Conservation (phyloP, 2,888 invertebrate species). For the Trichogramma dendrolimi region DNA sequence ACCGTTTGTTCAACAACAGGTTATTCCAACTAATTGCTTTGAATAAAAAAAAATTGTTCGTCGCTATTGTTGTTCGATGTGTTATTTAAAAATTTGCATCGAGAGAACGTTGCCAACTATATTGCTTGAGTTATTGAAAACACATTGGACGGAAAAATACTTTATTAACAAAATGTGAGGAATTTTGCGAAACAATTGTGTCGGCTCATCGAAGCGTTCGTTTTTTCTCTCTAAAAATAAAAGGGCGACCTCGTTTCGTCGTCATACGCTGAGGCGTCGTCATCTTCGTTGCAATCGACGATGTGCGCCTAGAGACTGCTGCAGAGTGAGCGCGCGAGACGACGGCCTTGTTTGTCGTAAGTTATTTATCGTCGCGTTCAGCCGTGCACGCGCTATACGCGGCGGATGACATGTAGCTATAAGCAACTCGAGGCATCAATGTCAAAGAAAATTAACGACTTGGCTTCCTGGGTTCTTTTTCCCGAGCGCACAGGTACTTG, state of each 20-base stretch:
- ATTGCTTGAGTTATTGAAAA: too few relatives aligned
- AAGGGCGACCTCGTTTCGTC: conserved; percentile 24
- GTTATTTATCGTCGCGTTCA: conserved; percentile 35
- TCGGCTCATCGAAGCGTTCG: too few relatives aligned
- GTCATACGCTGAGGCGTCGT: conserved; percentile 15
- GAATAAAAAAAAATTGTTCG: too few relatives aligned
- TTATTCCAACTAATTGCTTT: too few relatives aligned
- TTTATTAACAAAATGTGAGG: too few relatives aligned
- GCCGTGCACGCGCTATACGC: too few relatives aligned
- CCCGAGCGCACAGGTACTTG: background rate
- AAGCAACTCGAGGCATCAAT: conserved; percentile 41
- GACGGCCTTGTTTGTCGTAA: conserved; percentile 33
- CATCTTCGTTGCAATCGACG: conserved; percentile 18
- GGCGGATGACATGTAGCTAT: conserved; percentile 28
- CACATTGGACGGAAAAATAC: too few relatives aligned
- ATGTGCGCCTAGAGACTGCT: conserved; percentile 8
- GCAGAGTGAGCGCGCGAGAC: conserved; percentile 8
- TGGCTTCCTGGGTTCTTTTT: conserved; percentile 46
- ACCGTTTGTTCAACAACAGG: too few relatives aligned
- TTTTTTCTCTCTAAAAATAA: conserved; percentile 21
- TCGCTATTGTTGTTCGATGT: too few relatives aligned
- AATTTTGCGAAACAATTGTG: too few relatives aligned
- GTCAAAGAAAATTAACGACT: conserved; percentile 48
- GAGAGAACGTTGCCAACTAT: too few relatives aligned
- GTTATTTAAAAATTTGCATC: too few relatives aligned